Conservation (phyloP, 2,888 invertebrate species). For the Chaitophorus viminalis region DNA sequence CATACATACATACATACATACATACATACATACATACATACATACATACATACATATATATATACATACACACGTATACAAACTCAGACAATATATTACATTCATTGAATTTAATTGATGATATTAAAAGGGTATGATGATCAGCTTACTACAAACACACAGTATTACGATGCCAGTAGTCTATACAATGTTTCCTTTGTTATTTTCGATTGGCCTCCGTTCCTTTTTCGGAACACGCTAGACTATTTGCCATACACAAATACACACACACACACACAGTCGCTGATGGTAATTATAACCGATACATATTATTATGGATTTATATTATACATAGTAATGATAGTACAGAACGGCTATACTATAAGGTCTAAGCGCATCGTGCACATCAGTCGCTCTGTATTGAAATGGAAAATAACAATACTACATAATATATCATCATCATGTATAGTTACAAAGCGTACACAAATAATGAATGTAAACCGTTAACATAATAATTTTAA, state of each 20-base stretch:
- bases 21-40: too few species aligned
- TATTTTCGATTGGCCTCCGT: constrained; percentile 24
- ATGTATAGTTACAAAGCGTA: not conserved
- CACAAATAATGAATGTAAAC: not conserved
- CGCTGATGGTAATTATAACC: constrained; percentile 13
- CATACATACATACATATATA: not conserved
- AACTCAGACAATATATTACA: not conserved
- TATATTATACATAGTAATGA: not conserved
- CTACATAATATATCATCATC: constrained; percentile 1
- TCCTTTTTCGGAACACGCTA: not conserved
- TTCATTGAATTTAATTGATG: constrained; percentile 35
- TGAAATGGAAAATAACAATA: constrained; percentile 32
- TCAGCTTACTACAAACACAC: not conserved
- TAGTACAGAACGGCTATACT: not conserved
- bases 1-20: too few species aligned
- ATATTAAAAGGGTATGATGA: constrained; percentile 26
- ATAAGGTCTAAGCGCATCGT: not conserved
- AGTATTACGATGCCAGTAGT: too few species aligned
- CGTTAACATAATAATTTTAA: not conserved
- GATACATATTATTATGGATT: not conserved
- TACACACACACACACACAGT: not conserved
- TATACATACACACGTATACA: not conserved
- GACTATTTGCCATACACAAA: not conserved
- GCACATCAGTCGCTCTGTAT: not conserved
- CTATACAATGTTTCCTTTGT: constrained; percentile 18